phyloP scores from a whole-genome alignment of 1,140 invertebrate species.

The Drosophila kikkawai region DNA sequence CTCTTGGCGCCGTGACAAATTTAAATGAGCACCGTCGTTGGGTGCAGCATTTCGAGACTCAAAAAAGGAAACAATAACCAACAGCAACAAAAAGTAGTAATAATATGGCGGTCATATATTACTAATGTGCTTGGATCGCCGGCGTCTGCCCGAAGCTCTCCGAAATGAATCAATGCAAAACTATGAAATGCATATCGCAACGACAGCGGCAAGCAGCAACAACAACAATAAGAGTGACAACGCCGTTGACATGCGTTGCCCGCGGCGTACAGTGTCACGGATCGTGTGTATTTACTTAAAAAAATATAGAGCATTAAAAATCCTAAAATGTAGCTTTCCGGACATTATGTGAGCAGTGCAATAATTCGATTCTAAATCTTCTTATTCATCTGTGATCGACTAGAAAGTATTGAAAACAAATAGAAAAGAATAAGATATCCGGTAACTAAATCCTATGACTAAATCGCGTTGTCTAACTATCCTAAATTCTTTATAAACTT shows the following conservation, averaged over 20 bases:
- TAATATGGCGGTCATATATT: slow-evolving; percentile 38
- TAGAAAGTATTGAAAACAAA: neutral
- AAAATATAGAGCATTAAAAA: neutral
- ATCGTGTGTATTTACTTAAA: neutral
- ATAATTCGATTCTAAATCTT: no score
- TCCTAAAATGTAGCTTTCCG: no score
- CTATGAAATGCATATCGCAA: slow-evolving; percentile 60
- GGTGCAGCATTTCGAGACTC: slow-evolving; percentile 37
- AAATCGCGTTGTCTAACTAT: neutral
- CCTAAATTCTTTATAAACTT: neutral
- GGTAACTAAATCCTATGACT: no score
- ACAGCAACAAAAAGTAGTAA: slow-evolving; percentile 20
- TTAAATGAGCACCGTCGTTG: slow-evolving; percentile 55
- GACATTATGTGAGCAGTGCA: no score
- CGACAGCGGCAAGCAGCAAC: slow-evolving; percentile 6
- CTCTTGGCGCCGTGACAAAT: slow-evolving; percentile 56
- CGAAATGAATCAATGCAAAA: slow-evolving; percentile 60
- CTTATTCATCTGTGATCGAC: neutral
- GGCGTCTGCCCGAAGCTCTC: slow-evolving; percentile 36
- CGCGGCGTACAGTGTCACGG: slow-evolving; percentile 16
- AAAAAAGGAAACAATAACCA: slow-evolving; percentile 14
- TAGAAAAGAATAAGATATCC: neutral
- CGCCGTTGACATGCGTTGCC: slow-evolving; percentile 41
- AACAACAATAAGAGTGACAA: slow-evolving; percentile 37
- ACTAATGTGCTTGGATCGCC: slow-evolving; percentile 45